Percentiles rank a stretch among this genome's conserved stretches.
Conservation (phyloP, 2,797 vertebrate species). For the Microchirus variegatus region DNA sequence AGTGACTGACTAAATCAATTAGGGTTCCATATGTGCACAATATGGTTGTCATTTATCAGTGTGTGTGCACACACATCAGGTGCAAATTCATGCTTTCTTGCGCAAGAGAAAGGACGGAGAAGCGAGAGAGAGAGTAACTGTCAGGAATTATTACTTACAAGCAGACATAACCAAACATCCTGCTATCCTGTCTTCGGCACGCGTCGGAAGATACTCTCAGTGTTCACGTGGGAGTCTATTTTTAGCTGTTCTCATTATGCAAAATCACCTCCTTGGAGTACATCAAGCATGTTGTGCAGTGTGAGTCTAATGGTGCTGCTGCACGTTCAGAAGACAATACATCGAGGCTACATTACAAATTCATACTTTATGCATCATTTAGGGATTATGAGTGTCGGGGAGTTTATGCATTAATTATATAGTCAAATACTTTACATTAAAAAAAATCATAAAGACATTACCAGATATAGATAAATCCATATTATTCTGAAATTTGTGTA, state of each 20-base stretch:
- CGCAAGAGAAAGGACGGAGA: conserved; percentile 14
- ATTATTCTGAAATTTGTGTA: no score
- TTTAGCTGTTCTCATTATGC: conserved; percentile 68
- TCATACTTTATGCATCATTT: not conserved
- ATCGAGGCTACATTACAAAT: not conserved
- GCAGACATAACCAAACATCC: conserved; percentile 44
- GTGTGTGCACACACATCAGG: not conserved
- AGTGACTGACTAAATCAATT: conserved; percentile 35
- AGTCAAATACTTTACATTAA: no score
- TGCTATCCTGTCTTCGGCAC: conserved; percentile 34
- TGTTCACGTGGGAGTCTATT: conserved; percentile 51
- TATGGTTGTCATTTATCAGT: conserved; percentile 1
- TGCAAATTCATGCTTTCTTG: conserved; percentile 28
- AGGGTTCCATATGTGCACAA: conserved; percentile 13
- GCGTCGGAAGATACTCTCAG: conserved; percentile 49
- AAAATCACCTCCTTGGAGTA: conserved; percentile 58
- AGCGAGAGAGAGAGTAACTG: conserved; percentile 35
- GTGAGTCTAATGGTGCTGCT: conserved; percentile 23
- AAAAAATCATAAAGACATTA: no score
- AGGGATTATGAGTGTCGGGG: conserved; percentile 3
- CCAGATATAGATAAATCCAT: no score
- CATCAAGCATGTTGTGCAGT: conserved; percentile 37
- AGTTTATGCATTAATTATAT: not conserved
- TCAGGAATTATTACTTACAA: conserved; percentile 53
- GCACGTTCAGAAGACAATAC: conserved; percentile 17